Conservation (phyloP, 2,113 vertebrate species). For the Rattus norvegicus region GRCr8 NC_086027.1:24808001-24808500, state of each 20-base stretch:
- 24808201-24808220: not conserved
- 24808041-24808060: no score
- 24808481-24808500: not conserved
- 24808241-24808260: not conserved
- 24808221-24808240: not conserved
- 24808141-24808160: not conserved
- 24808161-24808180: not conserved
- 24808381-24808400: not conserved
- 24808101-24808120: not conserved
- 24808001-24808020: not conserved
- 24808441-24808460: rapidly evolving
- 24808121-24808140: not conserved
- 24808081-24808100: not conserved
- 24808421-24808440: not conserved
- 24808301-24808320: not conserved
- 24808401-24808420: not conserved
- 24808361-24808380: not conserved
- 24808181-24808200: not conserved
- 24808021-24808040: not conserved
- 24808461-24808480: no score
- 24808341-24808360: conserved; percentile 27
- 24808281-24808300: not conserved
- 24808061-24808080: not conserved
- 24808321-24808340: not conserved
- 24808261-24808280: conserved; percentile 21